Evolutionary conservation across 1,140 invertebrate species (phyloP), one percentile per base, ranked within the genome.

Genomic region (Drosophila santomea): DNA sequence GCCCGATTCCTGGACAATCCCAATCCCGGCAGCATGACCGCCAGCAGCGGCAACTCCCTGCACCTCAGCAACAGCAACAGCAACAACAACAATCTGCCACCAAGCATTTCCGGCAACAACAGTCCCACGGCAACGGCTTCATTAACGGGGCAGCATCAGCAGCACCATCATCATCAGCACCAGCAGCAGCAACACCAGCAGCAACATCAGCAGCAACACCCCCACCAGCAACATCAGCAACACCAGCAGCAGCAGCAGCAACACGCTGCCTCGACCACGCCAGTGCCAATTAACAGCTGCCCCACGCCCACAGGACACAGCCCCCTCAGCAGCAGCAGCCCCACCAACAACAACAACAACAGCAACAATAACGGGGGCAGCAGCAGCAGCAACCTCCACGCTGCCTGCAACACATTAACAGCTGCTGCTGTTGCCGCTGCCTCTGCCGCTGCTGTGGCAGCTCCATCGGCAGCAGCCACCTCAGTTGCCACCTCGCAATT

Each of bases 1-100:
- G 86, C 90, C 55, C 86, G 90, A 32, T 86, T 89, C 60, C 73
- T 91, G 64, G 84, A 89, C 78, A 90, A 86, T 91, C 89, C 90
- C 50, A 85, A 72, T 50, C 50, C 66, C 20, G 61, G 50, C 64
- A 55, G 52, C 45, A 77, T 66, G 63, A 67, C 71, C 68, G 23
- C 67, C 48, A 78, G 17, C 48, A 45, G 11, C 41, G 28, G 60
- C 55, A 62, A 41, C 14, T 60, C 60, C 60, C 58, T 63, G 60
- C 60, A 63, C 17, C 55, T 63, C 38, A 75, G 39, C 59, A 71
- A 58, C 38, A 75, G 39, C 59, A 71, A 58, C 38, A 75, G 39
- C 59, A 71, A 0, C 25, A 25, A 61, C 60, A 78, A 43, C 62
- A 75, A 64, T 69, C 67, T 79, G 38, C 23, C 64, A 78, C 47